Evolutionary conservation across 2,888 invertebrate genomes (phyloP), one percentile per base, ranked within the genome.

Genomic region (Apodemia duryi): DNA sequence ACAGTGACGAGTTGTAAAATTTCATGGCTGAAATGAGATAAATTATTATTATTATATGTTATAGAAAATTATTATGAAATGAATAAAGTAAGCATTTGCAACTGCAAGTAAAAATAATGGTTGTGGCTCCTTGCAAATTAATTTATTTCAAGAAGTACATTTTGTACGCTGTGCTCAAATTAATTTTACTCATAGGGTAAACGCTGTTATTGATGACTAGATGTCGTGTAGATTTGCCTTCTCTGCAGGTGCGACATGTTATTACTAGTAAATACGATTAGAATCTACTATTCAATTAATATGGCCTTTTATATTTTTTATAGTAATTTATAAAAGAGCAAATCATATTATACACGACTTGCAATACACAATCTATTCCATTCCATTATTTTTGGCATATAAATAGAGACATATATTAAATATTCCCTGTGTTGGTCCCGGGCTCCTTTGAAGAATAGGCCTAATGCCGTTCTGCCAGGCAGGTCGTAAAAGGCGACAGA

Each of bases 201-300:
- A 63, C 57, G 62, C 66, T 61, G 70, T 73, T 72, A 74, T 74
- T 73, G 70, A 72, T 73, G 72, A 65, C 68, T 64, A 66, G 62
- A 70, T 72, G 70, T 70, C 72, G 72, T 73, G 74, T 70, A 70
- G 69, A 70, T 71, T 71, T 69, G 66, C 66, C 65, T 66, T 68
- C 67, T 68, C 67, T 67, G 68, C 70, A 66, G 69, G 64, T 68
- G 66, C 64, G 64, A 68, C 62, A 35, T 67, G 57, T 67, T 66
- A 70, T 67, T 67, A 68, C 65, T 46, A 57, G 57, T 43, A 43
- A 43, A 64, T 32, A 64, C 32, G 54, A 54, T 54, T 54, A 54
- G 54, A 28, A 52, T 54, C 54, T 29, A 54, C 54, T 54, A 54
- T 54, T 54, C 54, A 54, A 54, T 54, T 54, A 54, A 54, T 10